Conservation (phyloP, 2,888 invertebrate genomes). For the Cantharis nigra region DNA sequence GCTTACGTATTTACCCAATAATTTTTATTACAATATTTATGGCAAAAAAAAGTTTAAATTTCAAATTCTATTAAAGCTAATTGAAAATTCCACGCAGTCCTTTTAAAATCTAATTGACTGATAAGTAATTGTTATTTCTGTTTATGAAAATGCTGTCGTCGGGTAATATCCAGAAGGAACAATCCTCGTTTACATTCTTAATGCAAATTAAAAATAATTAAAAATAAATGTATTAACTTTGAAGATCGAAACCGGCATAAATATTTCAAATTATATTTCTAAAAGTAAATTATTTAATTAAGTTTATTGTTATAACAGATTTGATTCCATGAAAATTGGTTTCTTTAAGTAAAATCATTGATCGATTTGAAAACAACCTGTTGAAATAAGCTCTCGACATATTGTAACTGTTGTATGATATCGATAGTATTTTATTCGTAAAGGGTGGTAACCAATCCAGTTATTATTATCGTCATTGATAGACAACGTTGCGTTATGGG, state of each 20-base stretch:
- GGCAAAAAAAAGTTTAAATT: not conserved
- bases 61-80: not conserved
- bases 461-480: too few species aligned
- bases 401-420: not conserved
- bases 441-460: too few species aligned
- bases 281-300: not conserved
- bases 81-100: not conserved
- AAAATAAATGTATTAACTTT: not conserved
- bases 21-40: conserved; percentile 12
- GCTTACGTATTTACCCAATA: conserved; percentile 6
- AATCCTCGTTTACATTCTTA: not conserved
- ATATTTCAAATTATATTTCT: not conserved
- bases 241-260: not conserved
- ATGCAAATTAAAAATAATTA: not conserved
- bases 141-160: not conserved
- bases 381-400: not conserved
- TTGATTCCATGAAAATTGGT: not conserved
- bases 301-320: not conserved
- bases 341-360: not conserved
- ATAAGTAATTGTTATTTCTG: not conserved
- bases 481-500: too few species aligned
- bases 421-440: not conserved
- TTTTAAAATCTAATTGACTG: not conserved
- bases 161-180: not conserved
- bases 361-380: not conserved